These are phyloP conservation scores for Dendrolimus pini DNA, from an alignment of 2,888 invertebrate genomes.

Conservation along the genomic window DNA sequence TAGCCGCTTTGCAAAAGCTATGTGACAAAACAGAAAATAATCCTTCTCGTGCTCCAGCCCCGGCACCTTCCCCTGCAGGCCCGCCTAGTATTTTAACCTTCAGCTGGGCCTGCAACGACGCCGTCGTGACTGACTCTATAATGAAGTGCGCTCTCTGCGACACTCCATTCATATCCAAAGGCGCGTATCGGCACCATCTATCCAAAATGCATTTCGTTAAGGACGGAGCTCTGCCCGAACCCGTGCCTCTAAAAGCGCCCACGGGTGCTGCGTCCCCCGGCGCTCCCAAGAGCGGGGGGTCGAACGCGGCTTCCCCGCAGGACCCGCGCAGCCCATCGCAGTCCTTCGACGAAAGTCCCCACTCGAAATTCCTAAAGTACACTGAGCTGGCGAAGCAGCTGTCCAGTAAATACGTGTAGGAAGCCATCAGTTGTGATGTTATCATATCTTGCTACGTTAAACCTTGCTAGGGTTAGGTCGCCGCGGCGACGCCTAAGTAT, in stretches of 20 bases:
- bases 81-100: constrained; percentile 92
- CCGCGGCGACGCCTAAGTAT: constrained; percentile 69
- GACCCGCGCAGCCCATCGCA: constrained; percentile 78
- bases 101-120: constrained; percentile 96
- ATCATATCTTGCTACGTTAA: constrained; percentile 85
- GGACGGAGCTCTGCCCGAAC: constrained; percentile 90
- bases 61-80: constrained; percentile 77
- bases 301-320: constrained; percentile 66
- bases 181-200: constrained; percentile 96
- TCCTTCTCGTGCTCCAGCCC: constrained; percentile 74
- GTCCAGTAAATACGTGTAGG: constrained; percentile 96
- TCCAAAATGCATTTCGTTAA: constrained; percentile 97
- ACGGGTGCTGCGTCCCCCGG: constrained; percentile 47
- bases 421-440: constrained; percentile 80
- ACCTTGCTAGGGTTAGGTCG: constrained; percentile 71
- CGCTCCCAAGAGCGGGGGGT: constrained; percentile 56
- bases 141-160: constrained; percentile 98
- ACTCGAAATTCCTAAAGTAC: constrained; percentile 98
- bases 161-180: constrained; percentile 97
- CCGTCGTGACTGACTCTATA: constrained; percentile 90
- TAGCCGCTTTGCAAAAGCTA: constrained; percentile 95
- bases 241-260: constrained; percentile 77
- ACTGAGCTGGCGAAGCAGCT: constrained; percentile 98
- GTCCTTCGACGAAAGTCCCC: constrained; percentile 92
- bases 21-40: constrained; percentile 96